phyloP scores from a whole-genome alignment of 2,797 vertebrate genomes.

The Nasua narica region DNA sequence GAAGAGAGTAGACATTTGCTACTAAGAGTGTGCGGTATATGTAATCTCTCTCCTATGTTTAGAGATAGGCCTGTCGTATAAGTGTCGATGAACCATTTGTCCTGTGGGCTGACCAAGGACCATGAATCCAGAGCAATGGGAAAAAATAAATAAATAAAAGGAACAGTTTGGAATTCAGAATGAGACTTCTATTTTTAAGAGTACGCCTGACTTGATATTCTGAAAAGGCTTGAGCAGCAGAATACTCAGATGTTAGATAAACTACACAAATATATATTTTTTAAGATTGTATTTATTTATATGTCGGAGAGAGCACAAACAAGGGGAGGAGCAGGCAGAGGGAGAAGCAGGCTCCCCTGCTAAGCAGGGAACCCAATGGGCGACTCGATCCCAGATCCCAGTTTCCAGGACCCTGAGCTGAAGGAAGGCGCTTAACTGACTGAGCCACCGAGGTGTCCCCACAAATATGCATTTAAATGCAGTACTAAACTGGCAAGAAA shows the following conservation, averaged over 20 bases:
- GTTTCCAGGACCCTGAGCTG: too few relatives aligned
- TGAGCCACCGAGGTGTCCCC: too few relatives aligned
- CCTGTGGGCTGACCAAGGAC: not conserved
- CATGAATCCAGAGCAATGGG: not conserved
- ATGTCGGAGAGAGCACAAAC: too few relatives aligned
- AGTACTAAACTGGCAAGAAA: not conserved
- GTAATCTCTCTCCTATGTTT: not conserved
- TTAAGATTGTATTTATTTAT: too few relatives aligned
- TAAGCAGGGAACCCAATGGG: too few relatives aligned
- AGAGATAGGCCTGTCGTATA: not conserved
- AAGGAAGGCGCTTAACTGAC: too few relatives aligned
- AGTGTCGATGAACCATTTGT: not conserved
- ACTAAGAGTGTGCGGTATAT: not conserved
- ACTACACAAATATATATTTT: not conserved
- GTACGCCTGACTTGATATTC: not conserved
- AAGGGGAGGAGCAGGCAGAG: too few relatives aligned
- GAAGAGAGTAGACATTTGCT: not conserved
- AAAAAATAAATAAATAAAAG: not conserved
- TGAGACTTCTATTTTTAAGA: not conserved
- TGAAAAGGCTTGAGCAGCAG: not conserved
- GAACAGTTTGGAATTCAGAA: not conserved
- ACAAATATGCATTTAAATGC: not conserved
- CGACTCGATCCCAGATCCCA: too few relatives aligned
- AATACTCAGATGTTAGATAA: not conserved
- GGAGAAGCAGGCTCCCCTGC: too few relatives aligned